These are phyloP conservation scores for Achroia grisella DNA, from an alignment of 1,140 invertebrate genomes.

Conservation along the genomic window DNA sequence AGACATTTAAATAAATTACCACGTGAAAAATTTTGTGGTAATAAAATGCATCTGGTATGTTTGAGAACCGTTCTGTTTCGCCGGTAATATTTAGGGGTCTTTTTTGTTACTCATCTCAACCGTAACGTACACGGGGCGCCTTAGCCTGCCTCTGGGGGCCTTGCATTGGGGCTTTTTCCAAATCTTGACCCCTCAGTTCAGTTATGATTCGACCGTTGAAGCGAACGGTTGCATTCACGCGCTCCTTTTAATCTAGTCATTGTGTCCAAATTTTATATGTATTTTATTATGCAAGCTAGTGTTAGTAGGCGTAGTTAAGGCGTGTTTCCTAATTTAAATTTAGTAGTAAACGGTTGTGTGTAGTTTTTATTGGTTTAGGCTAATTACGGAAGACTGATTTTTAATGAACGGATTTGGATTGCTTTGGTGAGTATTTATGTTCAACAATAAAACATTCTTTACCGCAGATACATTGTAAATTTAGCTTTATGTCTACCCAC, in stretches of 20 bases:
- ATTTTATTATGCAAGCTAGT: slow-evolving; percentile 20
- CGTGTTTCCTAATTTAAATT: slow-evolving; percentile 12
- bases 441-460: too few relatives aligned
- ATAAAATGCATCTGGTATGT: slow-evolving; percentile 13
- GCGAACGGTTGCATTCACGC: slow-evolving; percentile 54
- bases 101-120: slow-evolving; percentile 70
- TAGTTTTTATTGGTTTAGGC: slow-evolving; percentile 30
- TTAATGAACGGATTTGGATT: slow-evolving; percentile 70
- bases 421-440: slow-evolving; percentile 55
- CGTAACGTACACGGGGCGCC: slow-evolving; percentile 60
- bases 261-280: slow-evolving; percentile 46
- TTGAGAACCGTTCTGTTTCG: slow-evolving; percentile 37
- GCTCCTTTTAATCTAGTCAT: slow-evolving; percentile 60
- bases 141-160: slow-evolving; percentile 45
- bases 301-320: slow-evolving; percentile 9
- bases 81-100: slow-evolving; percentile 65
- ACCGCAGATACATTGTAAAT: too few relatives aligned
- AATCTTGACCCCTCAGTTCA: slow-evolving; percentile 61
- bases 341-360: slow-evolving; percentile 34
- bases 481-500: too few relatives aligned
- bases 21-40: background rate
- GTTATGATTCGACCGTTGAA: slow-evolving; percentile 63
- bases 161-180: slow-evolving; percentile 47
- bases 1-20: slow-evolving; percentile 3
- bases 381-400: slow-evolving; percentile 37